Evolutionary conservation across 2,113 vertebrate species (phyloP).

Genomic region (Paramisgurnus dabryanus): DNA sequence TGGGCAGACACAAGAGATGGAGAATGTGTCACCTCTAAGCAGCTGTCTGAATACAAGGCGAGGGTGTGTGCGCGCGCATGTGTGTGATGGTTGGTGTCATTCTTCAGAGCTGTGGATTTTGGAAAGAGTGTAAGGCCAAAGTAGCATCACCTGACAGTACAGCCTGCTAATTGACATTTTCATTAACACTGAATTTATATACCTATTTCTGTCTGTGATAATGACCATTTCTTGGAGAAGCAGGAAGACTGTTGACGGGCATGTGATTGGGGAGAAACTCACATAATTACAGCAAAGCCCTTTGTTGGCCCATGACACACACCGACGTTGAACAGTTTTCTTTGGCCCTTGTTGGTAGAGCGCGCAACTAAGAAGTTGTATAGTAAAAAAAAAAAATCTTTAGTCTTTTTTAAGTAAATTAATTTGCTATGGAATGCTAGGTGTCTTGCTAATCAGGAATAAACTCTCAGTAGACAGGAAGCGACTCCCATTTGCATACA

Average conservation of each 20-base stretch:
- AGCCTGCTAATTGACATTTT: conserved; percentile 89
- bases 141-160: conserved; percentile 82
- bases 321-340: neutral
- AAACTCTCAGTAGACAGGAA: conserved; percentile 35
- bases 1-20: neutral
- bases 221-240: conserved; percentile 84
- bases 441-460: conserved; percentile 32
- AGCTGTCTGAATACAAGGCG: conserved; percentile 21
- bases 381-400: neutral
- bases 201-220: conserved; percentile 90
- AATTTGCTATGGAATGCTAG: conserved; percentile 26
- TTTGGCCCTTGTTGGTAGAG: neutral
- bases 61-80: neutral
- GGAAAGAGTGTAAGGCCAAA: conserved; percentile 68
- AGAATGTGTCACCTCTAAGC: conserved; percentile 29
- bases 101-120: conserved; percentile 64
- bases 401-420: conserved; percentile 26
- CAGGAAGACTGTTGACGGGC: conserved; percentile 83
- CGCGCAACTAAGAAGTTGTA: conserved; percentile 34
- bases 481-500: conserved; percentile 60
- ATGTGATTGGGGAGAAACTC: conserved; percentile 77
- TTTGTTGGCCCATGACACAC: conserved; percentile 12
- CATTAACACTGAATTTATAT: conserved; percentile 92
- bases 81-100: conserved; percentile 30
- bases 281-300: conserved; percentile 83